Conservation (phyloP, 2,888 invertebrate species). For the Nudaria mundana region DNA sequence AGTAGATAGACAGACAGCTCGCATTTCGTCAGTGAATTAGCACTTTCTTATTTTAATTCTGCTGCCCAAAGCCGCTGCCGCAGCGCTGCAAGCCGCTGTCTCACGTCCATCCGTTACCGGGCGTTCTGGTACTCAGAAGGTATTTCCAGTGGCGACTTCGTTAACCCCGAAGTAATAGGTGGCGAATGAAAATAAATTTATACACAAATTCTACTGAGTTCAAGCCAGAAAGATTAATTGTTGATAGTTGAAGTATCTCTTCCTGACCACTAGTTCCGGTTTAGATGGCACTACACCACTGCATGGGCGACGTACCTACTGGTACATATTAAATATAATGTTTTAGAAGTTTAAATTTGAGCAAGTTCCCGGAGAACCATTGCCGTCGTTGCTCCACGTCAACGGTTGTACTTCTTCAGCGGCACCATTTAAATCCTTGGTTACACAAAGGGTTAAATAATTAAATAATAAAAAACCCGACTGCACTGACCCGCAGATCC, state of each 20-base stretch:
- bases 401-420: conserved; percentile 91
- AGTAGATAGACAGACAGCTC: too few species aligned
- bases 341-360: conserved; percentile 87
- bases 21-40: too few species aligned
- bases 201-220: conserved; percentile 87
- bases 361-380: conserved; percentile 82
- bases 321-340: conserved; percentile 88
- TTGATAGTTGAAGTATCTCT: conserved; percentile 81
- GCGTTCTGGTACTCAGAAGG: too few species aligned
- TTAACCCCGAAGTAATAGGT: too few species aligned
- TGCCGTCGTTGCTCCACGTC: conserved; percentile 84
- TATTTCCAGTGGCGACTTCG: too few species aligned
- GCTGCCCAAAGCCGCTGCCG: too few species aligned
- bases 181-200: conserved; percentile 84
- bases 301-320: conserved; percentile 90
- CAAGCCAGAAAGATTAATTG: conserved; percentile 87
- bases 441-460: conserved; percentile 57
- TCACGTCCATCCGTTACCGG: too few species aligned
- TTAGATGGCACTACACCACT: conserved; percentile 90
- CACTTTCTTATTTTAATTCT: too few species aligned
- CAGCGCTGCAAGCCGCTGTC: too few species aligned
- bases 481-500: too few species aligned
- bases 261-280: conserved; percentile 88
- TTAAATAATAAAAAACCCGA: too few species aligned
- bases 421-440: conserved; percentile 85